These are phyloP conservation scores for Philereme vetulata DNA, from an alignment of 2,888 invertebrate genomes.

Conservation along the genomic window DNA sequence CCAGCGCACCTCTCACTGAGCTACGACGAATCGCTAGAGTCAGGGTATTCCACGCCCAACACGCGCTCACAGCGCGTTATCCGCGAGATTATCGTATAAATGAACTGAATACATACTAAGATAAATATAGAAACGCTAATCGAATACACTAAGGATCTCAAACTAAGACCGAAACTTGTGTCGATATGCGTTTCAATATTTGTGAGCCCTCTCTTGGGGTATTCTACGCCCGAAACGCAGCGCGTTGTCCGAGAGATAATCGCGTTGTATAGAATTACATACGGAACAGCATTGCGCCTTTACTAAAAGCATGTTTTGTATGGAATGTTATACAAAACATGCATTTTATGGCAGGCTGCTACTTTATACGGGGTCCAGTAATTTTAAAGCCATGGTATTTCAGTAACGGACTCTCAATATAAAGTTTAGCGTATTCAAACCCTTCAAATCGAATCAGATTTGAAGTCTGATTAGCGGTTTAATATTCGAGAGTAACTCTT, in stretches of 20 bases:
- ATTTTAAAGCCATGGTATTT: no score
- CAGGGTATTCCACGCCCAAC: conserved; percentile 97
- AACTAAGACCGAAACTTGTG: neutral
- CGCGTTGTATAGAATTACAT: no score
- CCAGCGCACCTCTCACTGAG: conserved; percentile 92
- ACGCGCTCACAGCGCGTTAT: conserved; percentile 96
- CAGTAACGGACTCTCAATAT: no score
- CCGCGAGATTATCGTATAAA: conserved; percentile 96
- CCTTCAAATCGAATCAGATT: neutral
- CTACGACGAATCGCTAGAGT: conserved; percentile 96
- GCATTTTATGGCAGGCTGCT: neutral
- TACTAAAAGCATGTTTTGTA: neutral
- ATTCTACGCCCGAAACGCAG: neutral
- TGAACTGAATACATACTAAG: neutral
- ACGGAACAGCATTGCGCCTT: no score
- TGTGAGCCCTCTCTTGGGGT: neutral
- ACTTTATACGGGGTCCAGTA: neutral
- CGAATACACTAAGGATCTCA: neutral
- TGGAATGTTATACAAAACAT: neutral
- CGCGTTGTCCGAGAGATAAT: neutral
- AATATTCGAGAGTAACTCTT: neutral
- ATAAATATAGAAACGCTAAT: neutral
- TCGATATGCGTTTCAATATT: neutral
- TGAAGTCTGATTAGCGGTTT: neutral
- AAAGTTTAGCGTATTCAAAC: no score